A percentile compares a stretch with the other conserved stretches of the same genome.
Evolutionary conservation across 2,113 vertebrate species (phyloP).

Genomic region (Lampris megalopsis): DNA sequence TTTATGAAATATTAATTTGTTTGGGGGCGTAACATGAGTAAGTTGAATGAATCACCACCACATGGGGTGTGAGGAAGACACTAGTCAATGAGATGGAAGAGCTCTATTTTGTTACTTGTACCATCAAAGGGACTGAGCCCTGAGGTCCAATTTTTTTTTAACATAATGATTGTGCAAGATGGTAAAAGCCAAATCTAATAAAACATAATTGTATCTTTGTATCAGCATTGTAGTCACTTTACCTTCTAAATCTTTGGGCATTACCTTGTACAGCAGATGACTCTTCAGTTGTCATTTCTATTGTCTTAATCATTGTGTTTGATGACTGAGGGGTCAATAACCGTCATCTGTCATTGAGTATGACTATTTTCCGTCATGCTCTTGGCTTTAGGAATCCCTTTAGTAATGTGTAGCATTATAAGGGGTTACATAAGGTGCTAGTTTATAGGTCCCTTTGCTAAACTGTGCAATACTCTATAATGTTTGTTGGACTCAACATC

Average conservation of each 20-base stretch:
- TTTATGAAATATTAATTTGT: constrained; percentile 73
- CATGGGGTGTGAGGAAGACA: constrained; percentile 63
- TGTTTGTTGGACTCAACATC: no score
- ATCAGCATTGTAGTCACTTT: not conserved
- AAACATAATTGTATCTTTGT: not conserved
- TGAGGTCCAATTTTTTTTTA: constrained; percentile 50
- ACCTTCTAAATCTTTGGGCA: not conserved
- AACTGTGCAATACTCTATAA: no score
- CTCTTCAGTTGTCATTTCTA: constrained; percentile 16
- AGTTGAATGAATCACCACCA: constrained; percentile 65
- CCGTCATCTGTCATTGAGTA: constrained; percentile 20
- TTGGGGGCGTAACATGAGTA: constrained; percentile 68
- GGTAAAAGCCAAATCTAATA: constrained; percentile 46
- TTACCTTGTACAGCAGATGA: not conserved
- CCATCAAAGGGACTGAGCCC: constrained; percentile 13
- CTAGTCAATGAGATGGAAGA: constrained; percentile 52
- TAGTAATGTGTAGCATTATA: no score
- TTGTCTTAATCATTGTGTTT: constrained; percentile 31
- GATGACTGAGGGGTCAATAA: constrained; percentile 15
- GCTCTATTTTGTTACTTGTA: constrained; percentile 50
- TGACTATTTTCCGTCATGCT: constrained; percentile 19
- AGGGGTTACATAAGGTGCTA: no score
- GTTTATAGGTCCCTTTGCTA: no score
- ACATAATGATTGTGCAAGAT: not conserved
- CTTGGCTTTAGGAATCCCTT: constrained; percentile 19